Evolutionary conservation across 2,888 invertebrate species (phyloP), one percentile per base, ranked within the genome.

Genomic region (Cephonodes hylas): DNA sequence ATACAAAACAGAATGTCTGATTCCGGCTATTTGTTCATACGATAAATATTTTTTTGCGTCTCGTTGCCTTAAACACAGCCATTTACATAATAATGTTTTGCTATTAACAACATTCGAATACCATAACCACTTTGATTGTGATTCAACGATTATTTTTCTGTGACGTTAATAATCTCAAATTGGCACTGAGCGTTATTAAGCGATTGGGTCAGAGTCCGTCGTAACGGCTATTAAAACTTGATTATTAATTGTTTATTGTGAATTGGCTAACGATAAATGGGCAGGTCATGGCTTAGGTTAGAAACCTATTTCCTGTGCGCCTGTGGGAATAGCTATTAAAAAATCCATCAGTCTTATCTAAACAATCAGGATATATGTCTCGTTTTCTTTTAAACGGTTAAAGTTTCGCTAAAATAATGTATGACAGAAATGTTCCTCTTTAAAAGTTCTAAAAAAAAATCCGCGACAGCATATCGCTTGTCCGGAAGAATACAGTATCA

Each of bases 241-340:
- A 53, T 31, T 53, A 53, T 53, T 53, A 53, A 53, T 53, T 53
- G 27, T 31, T 53, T 31, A 53, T 53, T 18, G 27, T 10, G 53
- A 31, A 53, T 10, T 18, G 53, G 53, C 53, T 31, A 18, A 31
- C 53, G 27, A 53, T 53, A 53, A 53, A 31, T 18, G 27, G 53
- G 20, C 31, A 53, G 53, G 31, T 31, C 53, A 53, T 18, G 53
- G 31, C 53, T 53, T 18, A 27, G 27, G 18, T 18, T 18, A 25
- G 53, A 27, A 31, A 15, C 18, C 48, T 10, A 31, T 10, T 18
- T 27, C 10, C 27, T 18, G 20, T 18, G 31, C 31, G 27, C 53
- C 31, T 18, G n/a, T 46, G 10, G n/a, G 46, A 46, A 31, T 1
- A 27, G 3, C 7, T 2, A n/a, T n/a, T n/a, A n/a, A n/a, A n/a